A percentile compares a stretch with the other conserved stretches of the same genome.
Conservation (phyloP, 2,113 vertebrate genomes). For the Amblyornis subalaris region DNA sequence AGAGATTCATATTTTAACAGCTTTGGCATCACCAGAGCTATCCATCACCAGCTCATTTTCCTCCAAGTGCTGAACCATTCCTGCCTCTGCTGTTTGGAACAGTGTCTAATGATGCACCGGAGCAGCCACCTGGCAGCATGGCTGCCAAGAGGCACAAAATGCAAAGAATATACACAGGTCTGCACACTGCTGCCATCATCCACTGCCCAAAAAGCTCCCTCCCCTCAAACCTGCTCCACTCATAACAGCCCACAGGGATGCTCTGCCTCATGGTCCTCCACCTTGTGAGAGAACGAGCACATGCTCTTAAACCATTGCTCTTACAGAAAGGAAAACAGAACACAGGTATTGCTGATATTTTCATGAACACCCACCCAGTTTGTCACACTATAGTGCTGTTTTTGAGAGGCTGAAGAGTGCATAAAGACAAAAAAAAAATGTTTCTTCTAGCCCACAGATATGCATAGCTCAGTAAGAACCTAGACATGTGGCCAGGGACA, state of each 20-base stretch:
- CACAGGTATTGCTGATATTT: background rate
- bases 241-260: background rate
- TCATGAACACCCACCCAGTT: background rate
- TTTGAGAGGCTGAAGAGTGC: background rate
- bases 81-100: slow-evolving; percentile 84
- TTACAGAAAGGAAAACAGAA: background rate
- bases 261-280: background rate
- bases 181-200: background rate
- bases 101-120: slow-evolving; percentile 82
- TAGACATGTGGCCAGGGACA: fast-evolving
- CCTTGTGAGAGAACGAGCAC: fast-evolving
- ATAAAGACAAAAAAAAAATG: background rate
- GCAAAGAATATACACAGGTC: background rate
- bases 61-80: slow-evolving; percentile 75
- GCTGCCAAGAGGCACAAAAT: slow-evolving; percentile 44
- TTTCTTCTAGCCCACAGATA: background rate
- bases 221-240: background rate
- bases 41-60: slow-evolving; percentile 90
- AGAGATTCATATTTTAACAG: slow-evolving; percentile 86
- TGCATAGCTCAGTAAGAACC: background rate
- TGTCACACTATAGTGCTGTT: background rate
- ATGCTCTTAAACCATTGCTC: background rate
- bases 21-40: slow-evolving; percentile 64
- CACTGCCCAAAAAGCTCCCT: background rate
- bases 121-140: slow-evolving; percentile 61